phyloP scores from a whole-genome alignment of 2,888 invertebrate genomes.

The Biston betularia region DNA sequence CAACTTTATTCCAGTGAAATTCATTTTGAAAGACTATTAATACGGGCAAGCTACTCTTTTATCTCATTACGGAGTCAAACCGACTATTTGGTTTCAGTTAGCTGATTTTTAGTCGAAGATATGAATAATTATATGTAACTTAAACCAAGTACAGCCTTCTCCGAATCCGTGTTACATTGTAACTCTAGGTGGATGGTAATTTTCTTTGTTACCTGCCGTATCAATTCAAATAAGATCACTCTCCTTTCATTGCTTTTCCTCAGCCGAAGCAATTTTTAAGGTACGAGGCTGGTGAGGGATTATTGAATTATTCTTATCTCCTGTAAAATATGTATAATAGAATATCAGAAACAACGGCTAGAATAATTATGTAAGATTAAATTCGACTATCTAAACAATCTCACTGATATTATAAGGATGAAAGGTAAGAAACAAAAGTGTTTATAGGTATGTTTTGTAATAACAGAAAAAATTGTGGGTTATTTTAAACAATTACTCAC shows the following conservation, averaged over 20 bases:
- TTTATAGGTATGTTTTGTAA: no score
- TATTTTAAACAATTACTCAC: conserved; percentile 40
- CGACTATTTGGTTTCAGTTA: no score
- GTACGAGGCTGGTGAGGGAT: conserved; percentile 43
- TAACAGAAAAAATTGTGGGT: not conserved
- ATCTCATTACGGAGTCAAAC: no score
- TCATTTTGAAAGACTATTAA: no score
- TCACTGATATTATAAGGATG: no score
- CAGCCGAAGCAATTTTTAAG: conserved; percentile 55
- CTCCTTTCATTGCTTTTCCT: conserved; percentile 53
- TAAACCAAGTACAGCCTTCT: conserved; percentile 8
- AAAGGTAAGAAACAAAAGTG: no score
- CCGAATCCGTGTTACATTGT: conserved; percentile 34
- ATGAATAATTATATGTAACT: not conserved
- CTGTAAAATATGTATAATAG: conserved; percentile 37
- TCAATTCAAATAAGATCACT: conserved; percentile 64
- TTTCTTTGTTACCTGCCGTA: conserved; percentile 61
- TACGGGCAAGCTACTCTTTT: not conserved
- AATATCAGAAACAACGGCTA: conserved; percentile 29
- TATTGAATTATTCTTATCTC: conserved; percentile 43
- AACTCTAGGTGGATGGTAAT: conserved; percentile 56
- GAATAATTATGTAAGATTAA: conserved; percentile 37
- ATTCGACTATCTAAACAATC: conserved; percentile 34
- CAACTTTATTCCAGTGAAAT: not conserved
- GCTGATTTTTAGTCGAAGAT: no score